Evolutionary conservation across 2,888 invertebrate genomes (phyloP).

Genomic region (Hydrotaea cyrtoneurina): DNA sequence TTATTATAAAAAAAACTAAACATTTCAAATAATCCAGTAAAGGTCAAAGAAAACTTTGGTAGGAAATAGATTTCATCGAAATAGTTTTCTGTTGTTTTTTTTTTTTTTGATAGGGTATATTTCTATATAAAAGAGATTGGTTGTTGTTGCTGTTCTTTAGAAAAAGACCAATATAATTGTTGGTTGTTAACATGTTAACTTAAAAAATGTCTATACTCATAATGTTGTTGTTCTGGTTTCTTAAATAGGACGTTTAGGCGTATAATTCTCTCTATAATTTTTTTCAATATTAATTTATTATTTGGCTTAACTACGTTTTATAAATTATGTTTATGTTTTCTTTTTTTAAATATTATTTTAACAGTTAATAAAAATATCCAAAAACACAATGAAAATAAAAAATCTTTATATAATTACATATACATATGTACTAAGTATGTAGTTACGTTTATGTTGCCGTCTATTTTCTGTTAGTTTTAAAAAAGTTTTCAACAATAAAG

Average conservation of each 20-base stretch:
- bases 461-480: background rate
- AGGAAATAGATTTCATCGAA: constrained; percentile 21
- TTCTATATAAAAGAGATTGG: constrained; percentile 30
- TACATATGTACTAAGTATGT: no score
- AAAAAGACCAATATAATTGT: background rate
- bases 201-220: background rate
- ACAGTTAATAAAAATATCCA: background rate
- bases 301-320: constrained; percentile 22
- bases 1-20: constrained; percentile 26
- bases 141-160: background rate
- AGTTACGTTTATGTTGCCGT: no score
- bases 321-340: background rate
- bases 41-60: constrained; percentile 16
- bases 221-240: background rate
- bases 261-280: constrained; percentile 17
- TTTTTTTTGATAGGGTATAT: background rate
- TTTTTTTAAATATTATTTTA: background rate
- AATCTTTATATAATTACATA: background rate
- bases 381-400: background rate
- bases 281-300: constrained; percentile 19
- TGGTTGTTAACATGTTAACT: constrained; percentile 23
- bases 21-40: constrained; percentile 7
- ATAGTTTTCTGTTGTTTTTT: background rate
- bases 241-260: constrained; percentile 50
- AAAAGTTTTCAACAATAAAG: constrained; percentile 27